Base-by-base conservation (phyloP, 2,888 invertebrate species). In the Mimachlamys varia region DNA sequence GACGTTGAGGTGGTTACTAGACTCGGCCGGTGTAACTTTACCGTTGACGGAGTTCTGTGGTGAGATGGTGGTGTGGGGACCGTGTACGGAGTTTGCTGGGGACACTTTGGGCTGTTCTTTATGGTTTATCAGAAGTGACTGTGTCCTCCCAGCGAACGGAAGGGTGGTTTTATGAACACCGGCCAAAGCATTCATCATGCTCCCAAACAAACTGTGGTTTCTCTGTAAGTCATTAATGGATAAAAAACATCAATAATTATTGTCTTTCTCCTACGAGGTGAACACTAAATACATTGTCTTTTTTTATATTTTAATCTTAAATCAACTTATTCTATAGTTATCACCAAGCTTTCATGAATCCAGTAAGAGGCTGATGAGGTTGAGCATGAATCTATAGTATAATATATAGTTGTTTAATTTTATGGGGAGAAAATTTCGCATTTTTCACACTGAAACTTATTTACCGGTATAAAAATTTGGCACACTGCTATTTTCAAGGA, bases 131-230 rank as follows among this genome's bases (percentile, higher is more conserved):
- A 95, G 94, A 88, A 96, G 92, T 7, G 96, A 96, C 92, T 96
- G 96, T 50, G 96, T 96, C 89, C 96, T 94, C 89, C 95, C 95
- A 37, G 95, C 93, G 90, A 95, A 94, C 87, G 95, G 95, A 89
- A 95, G 91, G 37, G 94, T 94, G 49, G 95, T 95, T 87, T 94
- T 94, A 87, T 94, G 94, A 62, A 94, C 93, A 87, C 95, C 95
- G 0, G 94, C 94, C 27, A 95, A 93, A 38, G 96, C 96, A 89
- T 95, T 96, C 94, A 96, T 95, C 89, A 99, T 99, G 95, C 98
- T 99, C 90, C 99, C 99, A 96, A 99, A 99, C 89, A 99, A 97
- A 89, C 99, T 98, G 97, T 99, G 99, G 97, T 99, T 99, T 96
- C 99, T 98, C 99, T 99, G 97, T 10, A 53, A 53, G 53, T 53